A percentile compares a stretch with the other conserved stretches of the same genome.
Evolutionary conservation across 2,888 invertebrate genomes (phyloP).

Genomic region (Polyommatus icarus): DNA sequence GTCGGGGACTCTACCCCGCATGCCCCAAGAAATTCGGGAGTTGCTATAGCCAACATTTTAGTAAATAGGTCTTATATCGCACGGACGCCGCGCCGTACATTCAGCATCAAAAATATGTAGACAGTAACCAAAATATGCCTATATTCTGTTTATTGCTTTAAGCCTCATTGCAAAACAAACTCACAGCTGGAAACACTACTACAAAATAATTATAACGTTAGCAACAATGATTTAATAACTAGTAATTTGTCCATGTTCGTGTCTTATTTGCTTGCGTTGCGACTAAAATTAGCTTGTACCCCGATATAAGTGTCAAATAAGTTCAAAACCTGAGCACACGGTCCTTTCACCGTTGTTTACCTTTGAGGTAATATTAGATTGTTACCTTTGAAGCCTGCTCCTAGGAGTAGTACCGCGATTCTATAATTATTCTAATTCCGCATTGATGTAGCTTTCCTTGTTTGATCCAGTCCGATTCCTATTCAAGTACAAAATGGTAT

Average conservation of each 20-base stretch:
- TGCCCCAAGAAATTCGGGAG: not conserved
- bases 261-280: not conserved
- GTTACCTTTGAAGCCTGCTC: not conserved
- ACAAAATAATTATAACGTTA: not conserved
- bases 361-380: not conserved
- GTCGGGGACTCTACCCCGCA: not conserved
- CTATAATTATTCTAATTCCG: not conserved
- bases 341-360: not conserved
- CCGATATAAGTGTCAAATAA: constrained; percentile 5
- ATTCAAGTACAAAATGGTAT: too few species aligned
- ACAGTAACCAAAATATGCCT: too few species aligned
- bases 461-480: not conserved
- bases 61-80: too few species aligned
- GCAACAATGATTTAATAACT: not conserved
- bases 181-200: not conserved
- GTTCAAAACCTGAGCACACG: not conserved
- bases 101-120: too few species aligned
- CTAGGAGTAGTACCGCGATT: not conserved
- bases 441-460: not conserved
- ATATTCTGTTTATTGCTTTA: not conserved
- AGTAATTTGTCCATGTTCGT: not conserved
- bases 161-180: not conserved
- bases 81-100: too few species aligned
- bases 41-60: not conserved
- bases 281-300: not conserved